Conservation (phyloP, 2,113 vertebrate species). For the Rhabdornis inornatus region DNA sequence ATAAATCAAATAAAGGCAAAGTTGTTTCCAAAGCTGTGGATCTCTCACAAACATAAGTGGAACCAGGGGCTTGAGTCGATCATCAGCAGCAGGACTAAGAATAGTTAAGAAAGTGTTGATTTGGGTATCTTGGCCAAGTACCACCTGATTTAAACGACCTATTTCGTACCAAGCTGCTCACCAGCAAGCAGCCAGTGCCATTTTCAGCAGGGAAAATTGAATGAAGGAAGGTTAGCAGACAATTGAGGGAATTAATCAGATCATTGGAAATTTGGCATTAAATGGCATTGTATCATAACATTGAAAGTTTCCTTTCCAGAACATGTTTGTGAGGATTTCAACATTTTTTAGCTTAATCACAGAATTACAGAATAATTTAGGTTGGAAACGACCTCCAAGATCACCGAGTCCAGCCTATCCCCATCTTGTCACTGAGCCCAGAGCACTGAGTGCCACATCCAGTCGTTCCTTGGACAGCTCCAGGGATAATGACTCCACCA, state of each 20-base stretch:
- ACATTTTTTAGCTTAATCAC: background rate
- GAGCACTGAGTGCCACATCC: rapidly evolving
- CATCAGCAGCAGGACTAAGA: background rate
- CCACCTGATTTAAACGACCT: too few species aligned
- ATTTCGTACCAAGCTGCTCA: background rate
- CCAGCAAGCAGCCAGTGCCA: background rate
- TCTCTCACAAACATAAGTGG: background rate
- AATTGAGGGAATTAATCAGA: background rate
- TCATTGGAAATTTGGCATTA: background rate
- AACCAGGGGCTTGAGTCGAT: background rate
- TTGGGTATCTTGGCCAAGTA: background rate
- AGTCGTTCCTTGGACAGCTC: rapidly evolving
- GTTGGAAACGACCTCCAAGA: background rate
- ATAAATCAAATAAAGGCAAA: background rate
- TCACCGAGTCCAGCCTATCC: rapidly evolving
- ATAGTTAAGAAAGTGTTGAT: background rate
- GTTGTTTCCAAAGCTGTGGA: background rate
- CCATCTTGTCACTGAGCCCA: too few species aligned
- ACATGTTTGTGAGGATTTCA: background rate
- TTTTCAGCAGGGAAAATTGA: background rate
- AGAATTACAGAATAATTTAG: background rate
- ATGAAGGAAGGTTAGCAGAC: background rate
- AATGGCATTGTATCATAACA: background rate
- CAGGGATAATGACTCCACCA: background rate
- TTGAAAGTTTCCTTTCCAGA: background rate